Evolutionary conservation across 92 coral and sea anemone species (phyloP), one percentile per base, ranked within the genome.

Genomic region (Heliopora coerulea): DNA sequence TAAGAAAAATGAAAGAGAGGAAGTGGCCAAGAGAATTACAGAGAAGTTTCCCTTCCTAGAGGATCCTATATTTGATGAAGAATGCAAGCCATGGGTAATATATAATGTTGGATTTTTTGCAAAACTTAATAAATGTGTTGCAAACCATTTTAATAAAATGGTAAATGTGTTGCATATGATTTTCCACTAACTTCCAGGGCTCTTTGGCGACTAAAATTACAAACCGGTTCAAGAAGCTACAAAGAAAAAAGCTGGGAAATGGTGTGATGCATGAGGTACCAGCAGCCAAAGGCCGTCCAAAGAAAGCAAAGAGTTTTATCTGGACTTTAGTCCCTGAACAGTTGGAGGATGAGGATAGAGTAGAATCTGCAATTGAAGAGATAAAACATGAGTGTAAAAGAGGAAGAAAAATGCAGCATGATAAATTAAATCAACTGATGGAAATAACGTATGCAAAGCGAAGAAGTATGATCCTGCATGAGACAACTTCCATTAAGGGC

Each of bases 61-160:
- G 54, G 86, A 75, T 33, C 81, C 77, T 8, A 46, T 8, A 48
- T 34, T 82, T 35, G 63, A 68, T 57, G 56, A 74, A 25, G 77
- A 56, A 29, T 54, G 58, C 0, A 74, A 65, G 25, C 86, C 86
- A 27, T 82, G 86, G 86, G 85, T 82, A 82, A 74, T 11, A 11
- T 4, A 11, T 37, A 11, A 37, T 37, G 42, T 4, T 37, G 42
- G 4, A 4, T 37, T 37, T 37, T 37, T 4, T 37, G 42, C 42
- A 37, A 37, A 37, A 37, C 42, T 4, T 37, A 4, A 11, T 37
- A 4, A 4, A 37, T 37, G 42, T 37, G 6, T 37, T 11, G 42
- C 42, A 37, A 11, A 37, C 42, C 42, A 37, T 11, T 37, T 11
- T 11, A 37, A 37, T 37, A 37, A 4, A 37, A 4, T 4, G 42